Evolutionary conservation across 2,888 invertebrate genomes (phyloP).

Genomic region (Coelopa pilipes): DNA sequence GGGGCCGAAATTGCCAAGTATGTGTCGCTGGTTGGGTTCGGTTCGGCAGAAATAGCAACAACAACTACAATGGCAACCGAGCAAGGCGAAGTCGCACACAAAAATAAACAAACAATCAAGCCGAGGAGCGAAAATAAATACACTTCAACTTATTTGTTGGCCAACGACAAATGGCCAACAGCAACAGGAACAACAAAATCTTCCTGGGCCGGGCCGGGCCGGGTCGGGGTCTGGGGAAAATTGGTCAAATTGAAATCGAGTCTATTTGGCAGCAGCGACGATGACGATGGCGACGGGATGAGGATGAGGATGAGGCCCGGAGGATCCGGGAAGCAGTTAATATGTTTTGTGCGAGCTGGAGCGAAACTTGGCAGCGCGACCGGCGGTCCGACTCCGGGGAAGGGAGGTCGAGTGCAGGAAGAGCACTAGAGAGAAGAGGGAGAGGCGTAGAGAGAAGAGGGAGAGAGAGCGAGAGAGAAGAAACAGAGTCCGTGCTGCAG

Average conservation of each 20-base stretch:
- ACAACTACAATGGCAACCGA: background rate
- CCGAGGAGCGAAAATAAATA: constrained; percentile 33
- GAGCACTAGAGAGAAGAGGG: background rate
- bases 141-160: constrained; percentile 29
- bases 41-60: background rate
- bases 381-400: background rate
- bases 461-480: too few relatives aligned
- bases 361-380: constrained; percentile 14
- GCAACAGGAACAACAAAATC: background rate
- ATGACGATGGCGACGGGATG: background rate
- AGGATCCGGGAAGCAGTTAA: background rate
- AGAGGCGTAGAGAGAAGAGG: background rate
- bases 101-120: constrained; percentile 30
- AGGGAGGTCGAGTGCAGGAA: background rate
- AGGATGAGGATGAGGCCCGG: background rate
- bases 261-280: constrained; percentile 29
- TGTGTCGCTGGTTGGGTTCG: background rate
- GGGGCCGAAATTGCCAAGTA: background rate
- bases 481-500: background rate
- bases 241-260: constrained; percentile 33
- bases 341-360: background rate
- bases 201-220: background rate
- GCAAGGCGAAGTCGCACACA: background rate
- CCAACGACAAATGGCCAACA: constrained; percentile 3
- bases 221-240: constrained; percentile 10